Evolutionary conservation across 1,140 invertebrate genomes (phyloP), one percentile per base, ranked within the genome.

Genomic region (Cyclina sinensis): DNA sequence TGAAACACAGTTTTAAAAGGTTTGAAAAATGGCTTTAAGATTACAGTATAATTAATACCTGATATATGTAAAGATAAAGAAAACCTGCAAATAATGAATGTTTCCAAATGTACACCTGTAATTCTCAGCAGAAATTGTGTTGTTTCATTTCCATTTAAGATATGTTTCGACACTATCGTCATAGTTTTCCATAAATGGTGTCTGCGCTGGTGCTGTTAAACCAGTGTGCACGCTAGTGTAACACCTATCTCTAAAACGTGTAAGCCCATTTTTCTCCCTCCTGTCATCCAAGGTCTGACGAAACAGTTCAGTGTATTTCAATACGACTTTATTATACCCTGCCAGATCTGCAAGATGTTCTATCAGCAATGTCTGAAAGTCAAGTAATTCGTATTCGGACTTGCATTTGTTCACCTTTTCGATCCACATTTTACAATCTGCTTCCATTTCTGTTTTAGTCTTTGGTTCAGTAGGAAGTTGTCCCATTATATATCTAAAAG

Each of bases 181-280:
- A 18, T 37, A 73, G 5, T n/a, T 39, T 35, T 73, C 5, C 68
- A 73, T 73, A n/a, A 37, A 73, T 11, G 68, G 30, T 73, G 9
- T 73, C 27, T 73, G 32, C 32, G 27, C 32, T 37, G 68, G 68
- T 18, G 68, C 7, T 0, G 43, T 14, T 7, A 3, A 3, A 16
- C 68, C 68, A 39, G 86, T 82, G 51, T 73, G 82, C 35, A 88
- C 14, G 0, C 78, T 82, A 21, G 27, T 82, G 27, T 74, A 89
- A 65, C 18, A 54, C 1, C 68, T 35, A 68, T 83, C 62, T 24
- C 46, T 83, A 68, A 27, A 81, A 48, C 57, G 76, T 84, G 4
- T 43, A 76, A 11, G 43, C 3, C 51, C 54, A 9, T 79, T 62
- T 65, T 78, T 51, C 14, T 57, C 65, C 14, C 39, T n/a, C 16